Evolutionary conservation across 2,888 invertebrate species (phyloP).

Genomic region (Diarsia dahlii): DNA sequence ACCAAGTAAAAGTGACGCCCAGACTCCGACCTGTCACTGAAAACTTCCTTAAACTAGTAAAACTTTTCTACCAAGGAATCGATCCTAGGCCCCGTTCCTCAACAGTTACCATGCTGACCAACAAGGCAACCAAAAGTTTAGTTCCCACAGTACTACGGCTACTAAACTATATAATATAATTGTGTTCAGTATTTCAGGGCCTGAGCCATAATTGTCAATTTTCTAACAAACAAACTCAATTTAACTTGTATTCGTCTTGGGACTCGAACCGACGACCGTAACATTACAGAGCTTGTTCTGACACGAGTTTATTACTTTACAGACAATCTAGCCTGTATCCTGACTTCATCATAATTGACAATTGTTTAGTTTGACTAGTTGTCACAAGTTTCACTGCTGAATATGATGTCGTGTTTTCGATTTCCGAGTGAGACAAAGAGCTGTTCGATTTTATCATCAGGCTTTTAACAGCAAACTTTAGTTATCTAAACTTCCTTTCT

Average conservation of each 20-base stretch:
- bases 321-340: neutral
- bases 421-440: neutral
- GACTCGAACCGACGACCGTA: conserved; percentile 34
- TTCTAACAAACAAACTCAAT: conserved; percentile 57
- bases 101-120: neutral
- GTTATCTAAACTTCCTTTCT: neutral
- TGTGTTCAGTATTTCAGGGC: conserved; percentile 3
- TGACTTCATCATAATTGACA: neutral
- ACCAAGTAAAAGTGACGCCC: neutral
- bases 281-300: conserved; percentile 6
- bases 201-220: conserved; percentile 49
- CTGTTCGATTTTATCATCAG: neutral
- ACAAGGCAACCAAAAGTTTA: neutral
- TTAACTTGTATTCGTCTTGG: conserved; percentile 45
- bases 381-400: neutral
- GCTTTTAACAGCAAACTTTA: neutral
- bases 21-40: neutral
- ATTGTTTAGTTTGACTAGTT: neutral
- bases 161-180: conserved; percentile 15
- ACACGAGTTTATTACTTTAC: conserved; percentile 13
- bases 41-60: neutral
- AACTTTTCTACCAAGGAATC: neutral
- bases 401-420: neutral
- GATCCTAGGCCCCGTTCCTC: too few relatives aligned
- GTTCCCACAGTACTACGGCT: neutral